A percentile compares a stretch with the other conserved stretches of the same genome.
Evolutionary conservation across 2,888 invertebrate genomes (phyloP).

Genomic region (Scaptomyza caliginosa): DNA sequence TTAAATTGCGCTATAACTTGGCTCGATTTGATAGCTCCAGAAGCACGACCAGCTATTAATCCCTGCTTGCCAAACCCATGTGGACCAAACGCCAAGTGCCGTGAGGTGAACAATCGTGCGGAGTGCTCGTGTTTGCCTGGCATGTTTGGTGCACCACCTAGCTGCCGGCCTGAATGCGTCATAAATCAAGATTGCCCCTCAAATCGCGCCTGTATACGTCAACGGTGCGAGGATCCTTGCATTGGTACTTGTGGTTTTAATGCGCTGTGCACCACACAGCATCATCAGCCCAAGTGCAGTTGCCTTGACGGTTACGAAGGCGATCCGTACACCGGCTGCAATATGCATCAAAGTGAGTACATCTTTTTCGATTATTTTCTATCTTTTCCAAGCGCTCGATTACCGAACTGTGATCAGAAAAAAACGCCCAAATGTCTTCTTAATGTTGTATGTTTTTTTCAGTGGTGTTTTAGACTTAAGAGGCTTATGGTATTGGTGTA

Average conservation of each 20-base stretch:
- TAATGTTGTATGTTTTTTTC: constrained; percentile 76
- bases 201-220: constrained; percentile 89
- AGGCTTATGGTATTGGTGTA: constrained; percentile 45
- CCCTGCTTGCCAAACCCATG: constrained; percentile 90
- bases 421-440: constrained; percentile 18
- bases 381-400: constrained; percentile 28
- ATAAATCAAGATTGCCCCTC: constrained; percentile 90
- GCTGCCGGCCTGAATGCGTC: constrained; percentile 90
- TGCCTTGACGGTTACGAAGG: constrained; percentile 89
- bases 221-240: constrained; percentile 90
- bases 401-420: constrained; percentile 1
- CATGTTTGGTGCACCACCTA: constrained; percentile 91
- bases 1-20: neutral
- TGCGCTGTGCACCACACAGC: constrained; percentile 88
- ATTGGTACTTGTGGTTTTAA: constrained; percentile 90
- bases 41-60: constrained; percentile 85
- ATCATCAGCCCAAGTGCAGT: constrained; percentile 90
- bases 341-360: constrained; percentile 86
- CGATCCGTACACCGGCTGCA: constrained; percentile 92
- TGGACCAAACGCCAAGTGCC: constrained; percentile 91
- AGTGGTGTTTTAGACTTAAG: constrained; percentile 55
- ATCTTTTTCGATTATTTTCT: constrained; percentile 33
- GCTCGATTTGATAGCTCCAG: constrained; percentile 78
- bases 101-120: constrained; percentile 87
- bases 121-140: constrained; percentile 90